These are phyloP conservation scores for Melierax canorus DNA, from an alignment of 2,113 vertebrate species.

Conservation along the genomic window DNA sequence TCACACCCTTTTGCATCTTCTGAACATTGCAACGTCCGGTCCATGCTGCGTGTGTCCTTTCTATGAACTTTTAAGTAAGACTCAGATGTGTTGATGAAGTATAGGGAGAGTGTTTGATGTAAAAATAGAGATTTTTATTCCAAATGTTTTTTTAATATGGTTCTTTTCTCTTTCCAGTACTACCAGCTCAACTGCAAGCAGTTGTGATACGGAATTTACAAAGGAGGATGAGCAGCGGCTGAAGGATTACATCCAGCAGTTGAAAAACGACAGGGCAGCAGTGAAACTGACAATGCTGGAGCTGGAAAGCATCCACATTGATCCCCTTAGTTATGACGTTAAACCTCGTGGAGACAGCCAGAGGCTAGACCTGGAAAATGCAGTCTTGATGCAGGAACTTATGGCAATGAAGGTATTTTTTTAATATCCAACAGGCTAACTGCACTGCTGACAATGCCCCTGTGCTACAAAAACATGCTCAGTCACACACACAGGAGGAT, in stretches of 20 bases:
- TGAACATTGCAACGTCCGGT: not conserved
- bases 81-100: not conserved
- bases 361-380: slow-evolving; percentile 86
- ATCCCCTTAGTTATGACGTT: slow-evolving; percentile 83
- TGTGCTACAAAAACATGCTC: not conserved
- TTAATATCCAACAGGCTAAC: not conserved
- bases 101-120: not conserved
- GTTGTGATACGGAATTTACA: slow-evolving; percentile 85
- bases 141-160: not conserved
- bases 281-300: slow-evolving; percentile 88
- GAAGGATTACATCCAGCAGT: slow-evolving; percentile 87
- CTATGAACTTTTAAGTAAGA: not conserved
- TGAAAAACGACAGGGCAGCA: slow-evolving; percentile 85
- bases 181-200: slow-evolving; percentile 87
- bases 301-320: slow-evolving; percentile 87
- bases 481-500: not conserved
- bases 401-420: slow-evolving; percentile 90
- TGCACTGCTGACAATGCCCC: not conserved
- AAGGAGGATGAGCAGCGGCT: slow-evolving; percentile 87
- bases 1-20: not conserved
- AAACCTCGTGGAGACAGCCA: slow-evolving; percentile 85
- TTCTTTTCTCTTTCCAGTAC: slow-evolving; percentile 72
- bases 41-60: not conserved
- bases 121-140: not conserved
- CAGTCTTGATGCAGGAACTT: slow-evolving; percentile 88